A percentile compares a stretch with the other conserved stretches of the same genome.
Conservation (phyloP, 2,113 vertebrate genomes). For the Pycnonotus jocosus region DNA sequence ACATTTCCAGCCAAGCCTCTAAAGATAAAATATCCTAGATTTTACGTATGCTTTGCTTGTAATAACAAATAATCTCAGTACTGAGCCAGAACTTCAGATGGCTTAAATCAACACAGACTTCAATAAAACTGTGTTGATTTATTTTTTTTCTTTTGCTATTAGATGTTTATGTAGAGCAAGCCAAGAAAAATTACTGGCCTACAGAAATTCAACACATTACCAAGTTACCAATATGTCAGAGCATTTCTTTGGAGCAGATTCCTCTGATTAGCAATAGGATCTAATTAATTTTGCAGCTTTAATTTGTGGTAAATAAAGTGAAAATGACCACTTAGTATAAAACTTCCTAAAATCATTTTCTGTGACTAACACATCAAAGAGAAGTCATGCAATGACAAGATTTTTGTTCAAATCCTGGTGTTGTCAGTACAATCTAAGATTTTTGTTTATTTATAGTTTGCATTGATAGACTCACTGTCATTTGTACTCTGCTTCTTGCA, state of each 20-base stretch:
- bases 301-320: not conserved
- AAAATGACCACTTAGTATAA: not conserved
- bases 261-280: not conserved
- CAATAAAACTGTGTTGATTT: slow-evolving; percentile 45
- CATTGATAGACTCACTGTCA: not conserved
- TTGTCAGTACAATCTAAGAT: not conserved
- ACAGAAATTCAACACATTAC: slow-evolving; percentile 35
- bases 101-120: slow-evolving; percentile 56
- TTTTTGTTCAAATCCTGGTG: not conserved
- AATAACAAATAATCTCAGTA: slow-evolving; percentile 39
- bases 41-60: slow-evolving; percentile 12
- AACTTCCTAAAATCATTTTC: not conserved
- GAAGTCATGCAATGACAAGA: not conserved
- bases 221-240: slow-evolving; percentile 24
- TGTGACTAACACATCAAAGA: not conserved
- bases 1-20: slow-evolving; percentile 12
- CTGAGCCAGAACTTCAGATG: slow-evolving; percentile 42
- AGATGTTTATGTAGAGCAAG: slow-evolving; percentile 37
- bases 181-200: slow-evolving; percentile 39
- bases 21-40: slow-evolving; percentile 35
- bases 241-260: slow-evolving; percentile 9
- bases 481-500: not conserved
- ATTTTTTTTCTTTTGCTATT: not conserved
- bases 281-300: slow-evolving; percentile 19
- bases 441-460: not conserved